Percentiles rank a stretch among this genome's conserved stretches.
phyloP scores from a whole-genome alignment of 2,113 vertebrate genomes.

The Crotalus viridis region DNA sequence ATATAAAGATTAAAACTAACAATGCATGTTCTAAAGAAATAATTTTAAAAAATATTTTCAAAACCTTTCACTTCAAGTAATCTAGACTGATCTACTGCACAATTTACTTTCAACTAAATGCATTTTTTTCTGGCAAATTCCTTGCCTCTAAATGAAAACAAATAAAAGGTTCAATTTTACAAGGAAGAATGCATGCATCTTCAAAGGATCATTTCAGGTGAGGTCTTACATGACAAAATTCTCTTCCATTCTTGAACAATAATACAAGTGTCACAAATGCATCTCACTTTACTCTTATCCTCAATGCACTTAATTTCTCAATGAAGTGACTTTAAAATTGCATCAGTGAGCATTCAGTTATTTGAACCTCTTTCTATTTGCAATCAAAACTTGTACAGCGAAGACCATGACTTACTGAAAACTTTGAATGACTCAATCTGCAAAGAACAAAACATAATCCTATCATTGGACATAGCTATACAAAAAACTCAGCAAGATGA shows the following conservation, averaged over 20 bases:
- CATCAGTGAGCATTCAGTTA: background rate
- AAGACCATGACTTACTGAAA: background rate
- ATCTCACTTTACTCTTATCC: background rate
- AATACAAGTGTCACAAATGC: background rate
- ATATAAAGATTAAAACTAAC: background rate
- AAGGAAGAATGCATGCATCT: background rate
- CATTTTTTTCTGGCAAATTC: constrained; percentile 14
- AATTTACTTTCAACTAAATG: constrained; percentile 30
- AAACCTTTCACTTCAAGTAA: constrained; percentile 16
- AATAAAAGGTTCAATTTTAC: background rate
- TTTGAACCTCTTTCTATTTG: background rate
- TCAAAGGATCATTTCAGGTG: background rate
- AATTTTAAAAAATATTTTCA: constrained; percentile 8
- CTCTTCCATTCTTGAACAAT: background rate
- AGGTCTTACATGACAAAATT: background rate
- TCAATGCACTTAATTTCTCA: background rate
- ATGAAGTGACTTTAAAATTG: background rate
- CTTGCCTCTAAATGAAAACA: constrained; percentile 1
- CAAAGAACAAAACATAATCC: background rate
- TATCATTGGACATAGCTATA: background rate
- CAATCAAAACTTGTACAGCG: background rate
- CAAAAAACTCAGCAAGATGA: background rate
- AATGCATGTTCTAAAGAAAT: background rate
- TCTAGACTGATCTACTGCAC: constrained; percentile 34
- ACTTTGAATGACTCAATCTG: background rate